Evolutionary conservation across 2,888 invertebrate genomes (phyloP).

Genomic region (Amiota mariae): DNA sequence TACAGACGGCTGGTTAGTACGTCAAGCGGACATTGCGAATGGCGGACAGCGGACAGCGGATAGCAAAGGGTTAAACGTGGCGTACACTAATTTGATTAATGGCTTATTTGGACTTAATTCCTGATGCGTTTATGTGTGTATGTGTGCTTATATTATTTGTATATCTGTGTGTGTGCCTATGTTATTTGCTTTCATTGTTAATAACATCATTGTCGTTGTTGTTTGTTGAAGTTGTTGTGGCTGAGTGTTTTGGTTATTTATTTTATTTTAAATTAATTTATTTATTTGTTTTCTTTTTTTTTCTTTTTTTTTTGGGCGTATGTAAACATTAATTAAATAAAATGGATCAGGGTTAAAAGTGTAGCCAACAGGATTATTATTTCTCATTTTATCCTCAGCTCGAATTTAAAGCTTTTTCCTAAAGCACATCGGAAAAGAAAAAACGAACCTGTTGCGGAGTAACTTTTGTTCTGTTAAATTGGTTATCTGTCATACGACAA

Average conservation of each 20-base stretch:
- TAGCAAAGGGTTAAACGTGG: constrained; percentile 26
- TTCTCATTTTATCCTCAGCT: not conserved
- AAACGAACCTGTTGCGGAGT: not conserved
- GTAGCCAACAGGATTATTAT: constrained; percentile 23
- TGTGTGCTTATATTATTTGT: not conserved
- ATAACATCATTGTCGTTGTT: constrained; percentile 7
- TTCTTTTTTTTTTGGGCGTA: constrained; percentile 18
- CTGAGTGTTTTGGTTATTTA: constrained; percentile 29
- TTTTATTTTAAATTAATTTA: constrained; percentile 31
- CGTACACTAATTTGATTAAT: constrained; percentile 36
- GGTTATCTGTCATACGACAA: not conserved
- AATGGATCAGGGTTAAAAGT: constrained; percentile 14
- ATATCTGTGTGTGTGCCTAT: not conserved
- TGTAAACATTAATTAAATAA: constrained; percentile 30
- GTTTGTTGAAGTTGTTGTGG: constrained; percentile 9
- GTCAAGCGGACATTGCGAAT: not conserved
- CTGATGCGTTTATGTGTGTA: constrained; percentile 18
- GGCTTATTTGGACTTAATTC: constrained; percentile 34
- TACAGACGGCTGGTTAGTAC: constrained; percentile 1
- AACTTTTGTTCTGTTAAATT: not conserved
- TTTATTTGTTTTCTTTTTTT: constrained; percentile 26
- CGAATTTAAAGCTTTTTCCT: not conserved
- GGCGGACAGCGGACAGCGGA: not conserved
- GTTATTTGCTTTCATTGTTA: constrained; percentile 11
- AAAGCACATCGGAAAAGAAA: not conserved